Evolutionary conservation across 2,797 vertebrate species (phyloP).

Genomic region (Coreius guichenoti): DNA sequence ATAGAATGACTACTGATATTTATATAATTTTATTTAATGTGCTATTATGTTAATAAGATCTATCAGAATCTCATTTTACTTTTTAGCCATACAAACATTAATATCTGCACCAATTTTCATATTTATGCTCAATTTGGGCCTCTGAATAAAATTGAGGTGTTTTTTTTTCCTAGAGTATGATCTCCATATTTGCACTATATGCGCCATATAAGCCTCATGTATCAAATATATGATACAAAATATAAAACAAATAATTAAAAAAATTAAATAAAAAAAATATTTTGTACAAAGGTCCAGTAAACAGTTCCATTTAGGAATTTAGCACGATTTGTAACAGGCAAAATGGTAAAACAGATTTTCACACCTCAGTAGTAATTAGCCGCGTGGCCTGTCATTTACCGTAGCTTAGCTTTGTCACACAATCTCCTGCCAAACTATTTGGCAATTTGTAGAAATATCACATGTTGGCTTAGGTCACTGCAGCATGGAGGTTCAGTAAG

Average conservation of each 20-base stretch:
- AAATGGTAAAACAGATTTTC: conserved; percentile 18
- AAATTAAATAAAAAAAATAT: no score
- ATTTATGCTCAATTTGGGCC: background rate
- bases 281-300: background rate
- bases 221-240: background rate
- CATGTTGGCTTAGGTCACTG: conserved; percentile 64
- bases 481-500: conserved; percentile 34
- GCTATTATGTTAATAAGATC: background rate
- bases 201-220: background rate
- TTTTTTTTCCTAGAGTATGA: background rate
- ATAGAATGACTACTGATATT: background rate
- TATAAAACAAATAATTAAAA: background rate
- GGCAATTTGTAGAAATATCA: conserved; percentile 47
- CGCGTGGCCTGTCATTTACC: conserved; percentile 38
- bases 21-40: background rate
- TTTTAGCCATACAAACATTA: background rate
- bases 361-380: conserved; percentile 34
- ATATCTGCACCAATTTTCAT: background rate
- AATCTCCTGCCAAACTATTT: conserved; percentile 44
- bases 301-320: background rate
- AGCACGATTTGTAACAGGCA: conserved; percentile 8
- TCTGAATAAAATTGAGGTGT: background rate
- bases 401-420: conserved; percentile 16
- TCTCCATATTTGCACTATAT: background rate
- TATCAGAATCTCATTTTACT: background rate